Evolutionary conservation across 2,888 invertebrate species (phyloP).

Genomic region (Aleiodes leptofemur): DNA sequence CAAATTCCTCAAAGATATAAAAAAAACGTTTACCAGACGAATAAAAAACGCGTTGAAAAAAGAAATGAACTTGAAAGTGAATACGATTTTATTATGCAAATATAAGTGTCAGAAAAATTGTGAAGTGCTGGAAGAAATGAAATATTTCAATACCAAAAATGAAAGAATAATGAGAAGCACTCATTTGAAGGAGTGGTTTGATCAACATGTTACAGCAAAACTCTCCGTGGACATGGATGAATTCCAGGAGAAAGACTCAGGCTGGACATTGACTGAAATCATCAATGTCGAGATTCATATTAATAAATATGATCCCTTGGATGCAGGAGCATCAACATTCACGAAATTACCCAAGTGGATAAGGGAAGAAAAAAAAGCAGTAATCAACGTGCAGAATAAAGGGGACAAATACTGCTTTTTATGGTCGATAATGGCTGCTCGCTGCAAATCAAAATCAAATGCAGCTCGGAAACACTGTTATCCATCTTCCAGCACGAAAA

Average conservation of each 20-base stretch:
- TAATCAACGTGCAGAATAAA: conserved; percentile 57
- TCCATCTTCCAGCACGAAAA: background rate
- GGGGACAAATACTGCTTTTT: background rate
- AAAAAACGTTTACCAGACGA: background rate
- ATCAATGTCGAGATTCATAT: conserved; percentile 44
- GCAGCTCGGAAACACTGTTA: background rate
- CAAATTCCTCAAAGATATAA: conserved; percentile 29
- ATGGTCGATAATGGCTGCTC: conserved; percentile 52
- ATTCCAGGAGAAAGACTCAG: conserved; percentile 51
- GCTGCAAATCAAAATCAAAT: conserved; percentile 14
- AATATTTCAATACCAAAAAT: conserved; percentile 56
- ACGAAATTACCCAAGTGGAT: conserved; percentile 49
- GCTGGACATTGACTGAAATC: conserved; percentile 51
- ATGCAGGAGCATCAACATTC: conserved; percentile 53
- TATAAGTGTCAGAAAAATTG: conserved; percentile 30
- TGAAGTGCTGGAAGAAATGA: conserved; percentile 45
- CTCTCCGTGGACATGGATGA: conserved; percentile 55
- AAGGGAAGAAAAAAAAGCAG: conserved; percentile 50
- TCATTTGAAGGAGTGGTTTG: conserved; percentile 52
- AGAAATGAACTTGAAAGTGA: conserved; percentile 38
- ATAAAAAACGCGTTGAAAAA: conserved; percentile 11
- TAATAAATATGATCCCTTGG: conserved; percentile 49
- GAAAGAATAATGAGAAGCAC: conserved; percentile 50
- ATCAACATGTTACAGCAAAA: conserved; percentile 44
- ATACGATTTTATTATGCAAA: conserved; percentile 36